phyloP scores from a whole-genome alignment of 2,888 invertebrate species.

The Caradrina clavipalpis region DNA sequence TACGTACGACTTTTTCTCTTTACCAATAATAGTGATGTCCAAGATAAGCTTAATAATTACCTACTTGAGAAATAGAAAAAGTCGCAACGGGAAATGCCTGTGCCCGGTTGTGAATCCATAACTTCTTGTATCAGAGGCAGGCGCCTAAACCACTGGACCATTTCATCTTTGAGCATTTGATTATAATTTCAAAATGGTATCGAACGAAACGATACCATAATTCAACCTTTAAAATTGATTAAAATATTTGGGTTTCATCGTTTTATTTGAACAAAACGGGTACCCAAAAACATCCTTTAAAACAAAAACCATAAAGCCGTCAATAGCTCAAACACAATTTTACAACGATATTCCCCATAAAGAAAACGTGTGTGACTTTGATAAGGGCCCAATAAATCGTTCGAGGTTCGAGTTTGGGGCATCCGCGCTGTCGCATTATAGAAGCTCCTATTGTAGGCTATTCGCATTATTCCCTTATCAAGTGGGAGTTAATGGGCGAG shows the following conservation, averaged over 20 bases:
- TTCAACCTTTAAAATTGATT: constrained; percentile 11
- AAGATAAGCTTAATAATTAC: too few species aligned
- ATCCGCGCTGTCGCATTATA: constrained; percentile 84
- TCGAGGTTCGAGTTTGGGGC: constrained; percentile 75
- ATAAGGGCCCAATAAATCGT: constrained; percentile 86
- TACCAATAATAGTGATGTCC: too few species aligned
- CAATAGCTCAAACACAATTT: constrained; percentile 57
- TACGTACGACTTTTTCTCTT: too few species aligned
- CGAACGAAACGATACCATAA: neutral
- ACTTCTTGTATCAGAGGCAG: too few species aligned
- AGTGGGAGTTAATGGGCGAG: constrained; percentile 89
- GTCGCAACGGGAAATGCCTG: too few species aligned
- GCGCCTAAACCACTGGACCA: too few species aligned
- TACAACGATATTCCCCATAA: constrained; percentile 67
- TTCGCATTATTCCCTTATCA: constrained; percentile 89
- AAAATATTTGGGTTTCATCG: constrained; percentile 1
- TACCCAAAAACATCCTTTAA: constrained; percentile 40
- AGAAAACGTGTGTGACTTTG: constrained; percentile 81
- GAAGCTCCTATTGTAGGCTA: constrained; percentile 84
- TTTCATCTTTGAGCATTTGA: neutral
- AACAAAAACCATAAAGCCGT: constrained; percentile 49
- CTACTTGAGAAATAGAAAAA: too few species aligned
- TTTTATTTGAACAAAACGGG: neutral
- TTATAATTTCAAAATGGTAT: neutral
- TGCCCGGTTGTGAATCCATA: too few species aligned